A percentile compares a stretch with the other conserved stretches of the same genome.
Conservation (phyloP, 2,797 vertebrate species). For the Botia almorhae region DNA sequence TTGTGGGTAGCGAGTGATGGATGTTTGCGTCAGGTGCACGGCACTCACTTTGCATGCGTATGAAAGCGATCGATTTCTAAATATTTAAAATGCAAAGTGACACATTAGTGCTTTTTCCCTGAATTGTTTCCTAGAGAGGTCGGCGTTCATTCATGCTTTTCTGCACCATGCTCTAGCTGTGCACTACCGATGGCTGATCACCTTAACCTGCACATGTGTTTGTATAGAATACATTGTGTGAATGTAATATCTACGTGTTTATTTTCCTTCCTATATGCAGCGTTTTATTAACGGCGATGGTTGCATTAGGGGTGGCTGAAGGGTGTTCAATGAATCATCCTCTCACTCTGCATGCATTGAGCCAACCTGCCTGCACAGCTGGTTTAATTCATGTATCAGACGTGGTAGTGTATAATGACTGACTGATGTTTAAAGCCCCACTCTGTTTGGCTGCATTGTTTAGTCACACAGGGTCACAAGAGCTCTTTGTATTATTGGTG, state of each 20-base stretch:
- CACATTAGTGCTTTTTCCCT: background rate
- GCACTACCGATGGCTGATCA: background rate
- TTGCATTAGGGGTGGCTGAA: conserved; percentile 9
- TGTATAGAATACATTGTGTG: background rate
- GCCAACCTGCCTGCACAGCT: conserved; percentile 20
- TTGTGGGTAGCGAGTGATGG: background rate
- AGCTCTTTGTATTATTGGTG: conserved; percentile 3
- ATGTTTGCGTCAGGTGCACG: background rate
- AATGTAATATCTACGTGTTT: conserved; percentile 27
- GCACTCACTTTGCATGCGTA: background rate
- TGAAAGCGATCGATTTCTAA: background rate
- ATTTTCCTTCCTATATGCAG: background rate
- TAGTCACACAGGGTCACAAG: background rate
- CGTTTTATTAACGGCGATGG: background rate
- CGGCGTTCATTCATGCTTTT: conserved; percentile 33
- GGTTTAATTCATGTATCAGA: conserved; percentile 19
- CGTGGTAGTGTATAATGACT: conserved; percentile 8
- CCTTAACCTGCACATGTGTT: background rate
- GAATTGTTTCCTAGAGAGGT: background rate
- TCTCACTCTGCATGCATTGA: conserved; percentile 12
- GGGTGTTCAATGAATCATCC: conserved; percentile 16
- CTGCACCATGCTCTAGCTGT: conserved; percentile 1
- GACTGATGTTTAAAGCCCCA: background rate
- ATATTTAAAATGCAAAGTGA: background rate
- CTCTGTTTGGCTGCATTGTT: conserved; percentile 13